phyloP scores from a whole-genome alignment of 1,140 invertebrate species.

The Mamestra configurata region DNA sequence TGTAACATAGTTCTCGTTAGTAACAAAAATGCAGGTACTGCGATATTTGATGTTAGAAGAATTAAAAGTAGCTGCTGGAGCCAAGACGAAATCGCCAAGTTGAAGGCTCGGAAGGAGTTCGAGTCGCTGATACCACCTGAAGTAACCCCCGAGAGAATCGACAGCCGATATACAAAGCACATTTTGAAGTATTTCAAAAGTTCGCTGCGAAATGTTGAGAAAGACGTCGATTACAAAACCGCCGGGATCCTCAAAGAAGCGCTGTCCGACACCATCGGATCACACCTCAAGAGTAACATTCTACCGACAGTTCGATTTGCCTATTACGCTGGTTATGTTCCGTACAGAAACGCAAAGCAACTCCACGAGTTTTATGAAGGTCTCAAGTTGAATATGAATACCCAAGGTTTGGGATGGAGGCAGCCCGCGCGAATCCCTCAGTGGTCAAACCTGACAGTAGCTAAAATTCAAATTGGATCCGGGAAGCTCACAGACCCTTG shows the following conservation, averaged over 20 bases:
- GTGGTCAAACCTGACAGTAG: constrained; percentile 75
- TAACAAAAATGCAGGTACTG: constrained; percentile 70
- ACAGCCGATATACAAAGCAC: constrained; percentile 79
- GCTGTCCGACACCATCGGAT: constrained; percentile 87
- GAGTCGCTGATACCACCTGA: constrained; percentile 78
- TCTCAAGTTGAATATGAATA: constrained; percentile 87
- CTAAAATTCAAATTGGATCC: constrained; percentile 71
- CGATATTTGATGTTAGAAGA: constrained; percentile 79
- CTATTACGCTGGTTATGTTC: constrained; percentile 89
- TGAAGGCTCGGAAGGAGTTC: constrained; percentile 83
- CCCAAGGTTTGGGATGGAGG: constrained; percentile 89
- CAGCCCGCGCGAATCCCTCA: constrained; percentile 71
- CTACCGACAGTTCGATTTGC: constrained; percentile 88
- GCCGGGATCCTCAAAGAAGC: constrained; percentile 87
- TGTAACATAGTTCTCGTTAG: constrained; percentile 58
- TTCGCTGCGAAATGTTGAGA: constrained; percentile 84
- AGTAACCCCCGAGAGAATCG: constrained; percentile 76
- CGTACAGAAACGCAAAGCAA: constrained; percentile 86
- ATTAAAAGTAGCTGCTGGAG: constrained; percentile 81
- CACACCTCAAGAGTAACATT: constrained; percentile 88
- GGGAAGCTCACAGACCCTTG: constrained; percentile 73
- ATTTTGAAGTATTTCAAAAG: constrained; percentile 87
- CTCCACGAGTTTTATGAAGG: constrained; percentile 88
- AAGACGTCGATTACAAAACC: constrained; percentile 78
- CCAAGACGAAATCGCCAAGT: constrained; percentile 80